Conservation (phyloP, 1,140 invertebrate genomes). For the Sesamia nonagrioides region DNA sequence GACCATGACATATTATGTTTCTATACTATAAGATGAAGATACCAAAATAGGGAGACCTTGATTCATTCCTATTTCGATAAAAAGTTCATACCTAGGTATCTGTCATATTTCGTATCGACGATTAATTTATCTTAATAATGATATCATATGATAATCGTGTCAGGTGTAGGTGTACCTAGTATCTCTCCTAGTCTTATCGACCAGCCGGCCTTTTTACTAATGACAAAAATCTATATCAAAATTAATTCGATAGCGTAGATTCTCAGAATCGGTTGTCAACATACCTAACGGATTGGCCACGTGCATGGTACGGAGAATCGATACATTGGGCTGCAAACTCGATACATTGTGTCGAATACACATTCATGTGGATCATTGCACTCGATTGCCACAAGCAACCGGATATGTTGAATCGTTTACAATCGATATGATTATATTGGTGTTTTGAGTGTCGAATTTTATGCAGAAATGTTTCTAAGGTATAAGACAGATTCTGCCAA, state of each 20-base stretch:
- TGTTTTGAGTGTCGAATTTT: background rate
- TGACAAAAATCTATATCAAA: constrained; percentile 8
- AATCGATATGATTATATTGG: background rate
- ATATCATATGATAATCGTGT: constrained; percentile 7
- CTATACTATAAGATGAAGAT: background rate
- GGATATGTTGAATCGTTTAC: constrained; percentile 12
- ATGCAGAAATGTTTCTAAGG: background rate
- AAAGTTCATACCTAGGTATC: constrained; percentile 7
- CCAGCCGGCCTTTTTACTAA: constrained; percentile 11
- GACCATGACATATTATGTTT: background rate
- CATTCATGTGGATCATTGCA: constrained; percentile 38
- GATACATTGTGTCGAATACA: constrained; percentile 25
- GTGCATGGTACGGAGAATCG: constrained; percentile 17
- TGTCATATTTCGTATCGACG: background rate
- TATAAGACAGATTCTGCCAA: constrained; percentile 11
- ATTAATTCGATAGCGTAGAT: constrained; percentile 19
- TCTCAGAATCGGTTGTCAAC: constrained; percentile 21
- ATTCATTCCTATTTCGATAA: background rate
- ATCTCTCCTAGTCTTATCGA: background rate
- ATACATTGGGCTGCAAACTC: constrained; percentile 35
- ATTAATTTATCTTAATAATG: background rate
- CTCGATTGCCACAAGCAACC: constrained; percentile 39
- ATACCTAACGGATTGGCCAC: constrained; percentile 27
- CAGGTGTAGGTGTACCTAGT: constrained; percentile 23
- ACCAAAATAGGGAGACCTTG: background rate